Evolutionary conservation across 2,888 invertebrate species (phyloP).

Genomic region (Hermaeophaga mercurialis): DNA sequence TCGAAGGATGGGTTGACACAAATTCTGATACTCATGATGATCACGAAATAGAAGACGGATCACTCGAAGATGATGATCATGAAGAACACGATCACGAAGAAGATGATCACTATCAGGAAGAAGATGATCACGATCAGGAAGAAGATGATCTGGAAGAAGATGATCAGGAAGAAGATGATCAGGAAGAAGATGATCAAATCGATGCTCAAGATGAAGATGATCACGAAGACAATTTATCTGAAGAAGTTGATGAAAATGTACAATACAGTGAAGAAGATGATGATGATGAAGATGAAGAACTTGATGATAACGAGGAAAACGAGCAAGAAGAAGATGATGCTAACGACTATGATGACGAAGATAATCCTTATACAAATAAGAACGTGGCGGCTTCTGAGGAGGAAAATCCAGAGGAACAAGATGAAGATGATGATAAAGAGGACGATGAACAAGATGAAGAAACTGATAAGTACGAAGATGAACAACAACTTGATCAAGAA

Average conservation of each 20-base stretch:
- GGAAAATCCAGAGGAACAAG: constrained; percentile 56
- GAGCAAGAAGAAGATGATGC: constrained; percentile 30
- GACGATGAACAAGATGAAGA: constrained; percentile 33
- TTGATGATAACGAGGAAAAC: constrained; percentile 58
- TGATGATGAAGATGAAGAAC: constrained; percentile 55
- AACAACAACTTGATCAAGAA: neutral
- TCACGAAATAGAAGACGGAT: constrained; percentile 38
- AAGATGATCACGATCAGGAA: constrained; percentile 16
- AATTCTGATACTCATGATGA: constrained; percentile 53
- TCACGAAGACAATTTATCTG: constrained; percentile 29
- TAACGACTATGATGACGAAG: constrained; percentile 18
- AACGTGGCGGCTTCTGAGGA: constrained; percentile 42
- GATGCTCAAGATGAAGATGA: constrained; percentile 32
- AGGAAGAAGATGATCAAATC: constrained; percentile 37
- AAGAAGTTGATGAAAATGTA: constrained; percentile 28
- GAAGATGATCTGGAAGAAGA: constrained; percentile 48
- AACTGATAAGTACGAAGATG: constrained; percentile 28
- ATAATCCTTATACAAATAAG: neutral
- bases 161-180: constrained; percentile 48
- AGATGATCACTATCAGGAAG: no score
- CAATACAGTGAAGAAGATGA: constrained; percentile 53
- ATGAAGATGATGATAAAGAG: constrained; percentile 44
- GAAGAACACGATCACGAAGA: constrained; percentile 40
- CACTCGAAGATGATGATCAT: constrained; percentile 40
- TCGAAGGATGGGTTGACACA: constrained; percentile 81